Base-by-base conservation (phyloP, 2,113 vertebrate genomes). In the Lipophrys pholis region DNA sequence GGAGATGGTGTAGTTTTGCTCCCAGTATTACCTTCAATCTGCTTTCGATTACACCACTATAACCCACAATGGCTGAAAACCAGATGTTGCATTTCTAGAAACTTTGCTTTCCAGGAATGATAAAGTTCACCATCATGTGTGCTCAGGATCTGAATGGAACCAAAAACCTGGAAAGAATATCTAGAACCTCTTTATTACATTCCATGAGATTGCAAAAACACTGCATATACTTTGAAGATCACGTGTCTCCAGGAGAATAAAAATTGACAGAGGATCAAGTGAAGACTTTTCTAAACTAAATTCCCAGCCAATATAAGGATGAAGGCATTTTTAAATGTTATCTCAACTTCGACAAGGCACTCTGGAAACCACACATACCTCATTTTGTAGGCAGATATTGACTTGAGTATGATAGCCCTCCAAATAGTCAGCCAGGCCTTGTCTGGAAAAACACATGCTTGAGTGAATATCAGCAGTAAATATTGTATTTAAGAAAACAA, bases 391-490 rank as follows among this genome's bases (percentile, higher is more conserved):
- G 67, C 93, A 95, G 82, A 93, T 54, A 51, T 93, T 94, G 54
- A 95, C 94, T 83, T 98, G 96, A 64, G 87, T 95, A 81, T 97
- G 95, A 84, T 96, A 99, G 0, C 88, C 85, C 64, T 96, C 95
- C 81, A 99, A 87, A 58, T 96, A 95, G 69, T 98, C 95, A 61
- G 93, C 93, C 79, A 98, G 88, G 76, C 94, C 91, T 72, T 96
- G 94, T 87, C 98, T 99, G 86, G 21, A 83, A 90, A 88, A 79
- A 57, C n/a, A 78, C 6, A 78, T 17, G 17, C 49, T 35, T 38
- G 8, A 17, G 6, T 57, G 39, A 43, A 46, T 56, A 12, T 45
- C 16, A 60, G 43, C 3, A 8, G 5, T 30, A n/a, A 14, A 30
- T 30, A 2, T 30, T 30, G 17, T 38, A 50, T 6, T 61, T 65